These are phyloP conservation scores for Drosophila orena DNA, from an alignment of 1,140 invertebrate species.

Conservation along the genomic window DNA sequence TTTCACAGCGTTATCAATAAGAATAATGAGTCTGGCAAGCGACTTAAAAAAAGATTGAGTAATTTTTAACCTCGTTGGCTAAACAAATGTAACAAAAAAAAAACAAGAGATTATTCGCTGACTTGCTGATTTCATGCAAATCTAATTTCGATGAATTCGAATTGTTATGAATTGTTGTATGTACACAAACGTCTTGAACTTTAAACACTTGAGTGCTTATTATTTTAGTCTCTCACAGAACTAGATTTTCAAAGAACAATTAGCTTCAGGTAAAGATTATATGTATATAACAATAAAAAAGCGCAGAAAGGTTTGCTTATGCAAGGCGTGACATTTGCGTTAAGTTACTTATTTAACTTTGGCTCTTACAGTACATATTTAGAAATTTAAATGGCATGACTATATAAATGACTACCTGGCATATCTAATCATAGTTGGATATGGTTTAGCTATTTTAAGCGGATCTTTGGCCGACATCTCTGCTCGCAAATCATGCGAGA, in stretches of 20 bases:
- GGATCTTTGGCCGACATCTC: slow-evolving; percentile 17
- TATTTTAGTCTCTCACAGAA: slow-evolving; percentile 1
- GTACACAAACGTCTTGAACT: neutral
- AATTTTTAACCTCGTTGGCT: neutral
- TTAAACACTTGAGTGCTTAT: neutral
- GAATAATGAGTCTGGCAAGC: neutral
- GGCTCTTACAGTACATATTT: too few relatives aligned
- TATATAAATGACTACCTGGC: neutral
- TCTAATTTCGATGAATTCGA: neutral
- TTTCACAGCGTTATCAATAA: slow-evolving; percentile 18
- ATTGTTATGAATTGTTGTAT: neutral
- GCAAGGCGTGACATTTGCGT: neutral
- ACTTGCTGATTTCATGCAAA: slow-evolving; percentile 15
- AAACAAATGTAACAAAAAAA: slow-evolving; percentile 2
- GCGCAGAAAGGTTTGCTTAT: neutral
- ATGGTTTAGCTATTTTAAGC: slow-evolving; percentile 14
- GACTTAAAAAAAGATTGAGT: slow-evolving; percentile 1
- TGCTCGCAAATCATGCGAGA: slow-evolving; percentile 45
- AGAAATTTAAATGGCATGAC: too few relatives aligned
- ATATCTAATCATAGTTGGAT: neutral
- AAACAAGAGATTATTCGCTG: slow-evolving; percentile 12
- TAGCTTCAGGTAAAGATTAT: neutral
- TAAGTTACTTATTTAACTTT: too few relatives aligned
- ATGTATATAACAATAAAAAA: too few relatives aligned
- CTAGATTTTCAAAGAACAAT: neutral